Base-by-base conservation (phyloP, 2,113 vertebrate species). In the Picathartes gymnocephalus region DNA sequence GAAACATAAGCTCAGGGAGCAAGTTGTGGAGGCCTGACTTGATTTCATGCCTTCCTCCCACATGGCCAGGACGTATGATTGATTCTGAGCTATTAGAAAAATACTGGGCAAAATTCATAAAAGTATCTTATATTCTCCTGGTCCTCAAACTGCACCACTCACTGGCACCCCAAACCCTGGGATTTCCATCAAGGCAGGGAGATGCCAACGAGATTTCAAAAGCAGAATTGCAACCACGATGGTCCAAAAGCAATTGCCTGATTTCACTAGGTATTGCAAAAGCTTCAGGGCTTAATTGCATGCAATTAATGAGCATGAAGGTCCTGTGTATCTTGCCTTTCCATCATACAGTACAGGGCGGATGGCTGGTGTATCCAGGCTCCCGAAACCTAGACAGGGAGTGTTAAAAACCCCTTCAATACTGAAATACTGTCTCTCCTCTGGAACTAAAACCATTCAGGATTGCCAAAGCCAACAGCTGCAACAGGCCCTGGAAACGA, bases 61-160 rank as follows among this genome's bases (percentile, higher is more conserved):
- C 5, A 0, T 0, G 1, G 35, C 39, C 47, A 71, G 69, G 60
- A 64, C 0, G 1, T 24, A n/a, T 1, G 7, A 27, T 5, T 81
- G 60, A 35, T 60, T 78, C 65, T 54, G 18, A 87, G 27, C 35
- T 74, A 13, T 18, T 15, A 84, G 35, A 73, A 70, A 51, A 94
- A 73, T 19, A 84, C 33, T 7, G 30, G 8, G 27, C 30, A 85
- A 44, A 33, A 57, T 42, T 47, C 44, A 54, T 7, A 17, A 33
- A 83, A 94, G n/a, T 15, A 57, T 15, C 58, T 56, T 74, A 15
- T 3, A 5, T 7, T 57, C 37, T 68, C 61, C 39, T n/a, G 7
- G 10, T 76, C 30, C 58, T 88, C 82, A 54, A 81, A 71, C 13
- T 19, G 30, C 0, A 0, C 17, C 20, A 21, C 20, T 39, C 47